Evolutionary conservation across 2,888 invertebrate species (phyloP), one percentile per base, ranked within the genome.

Genomic region (Schizaphis graminum): DNA sequence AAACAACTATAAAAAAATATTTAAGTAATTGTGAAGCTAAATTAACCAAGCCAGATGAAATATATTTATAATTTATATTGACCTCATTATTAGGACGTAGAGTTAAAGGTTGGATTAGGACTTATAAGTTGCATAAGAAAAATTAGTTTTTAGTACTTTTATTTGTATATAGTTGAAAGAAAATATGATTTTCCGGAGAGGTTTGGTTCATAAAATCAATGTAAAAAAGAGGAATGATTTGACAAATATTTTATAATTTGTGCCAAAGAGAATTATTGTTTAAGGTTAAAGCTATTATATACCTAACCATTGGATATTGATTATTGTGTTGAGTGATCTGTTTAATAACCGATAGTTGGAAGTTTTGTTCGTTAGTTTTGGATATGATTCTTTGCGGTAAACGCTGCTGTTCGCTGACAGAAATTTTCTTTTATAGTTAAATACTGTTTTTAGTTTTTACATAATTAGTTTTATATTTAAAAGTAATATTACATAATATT

Each of bases 391-490:
- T n/a, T n/a, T 16, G 67, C n/a, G 67, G 13, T n/a, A 67, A 11
- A n/a, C 13, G n/a, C 4, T n/a, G n/a, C n/a, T 67, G 28, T 61
- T 61, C 61, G 28, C 13, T 13, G 13, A 67, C 5, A n/a, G 10
- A 67, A 4, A n/a, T 67, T n/a, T n/a, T 67, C 13, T 26, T 67
- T 61, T n/a, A 67, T 13, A n/a, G 13, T n/a, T 67, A 67, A n/a
- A 67, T 67, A n/a, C n/a, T n/a, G 13, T 67, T 67, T 67, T 67
- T 67, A 28, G 28, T 28, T 61, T 61, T 28, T 61, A 61, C 61
- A 61, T n/a, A n/a, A 67, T 67, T 28, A 61, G 61, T 61, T n/a
- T 67, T 67, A 67, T 67, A 61, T 67, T 67, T 67, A 67, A 67
- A n/a, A 67, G n/a, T n/a, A 21, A 21, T 77, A 35, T 77, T 35